Conservation (phyloP, 2,888 invertebrate genomes). For the Entomobrya multifasciata region DNA sequence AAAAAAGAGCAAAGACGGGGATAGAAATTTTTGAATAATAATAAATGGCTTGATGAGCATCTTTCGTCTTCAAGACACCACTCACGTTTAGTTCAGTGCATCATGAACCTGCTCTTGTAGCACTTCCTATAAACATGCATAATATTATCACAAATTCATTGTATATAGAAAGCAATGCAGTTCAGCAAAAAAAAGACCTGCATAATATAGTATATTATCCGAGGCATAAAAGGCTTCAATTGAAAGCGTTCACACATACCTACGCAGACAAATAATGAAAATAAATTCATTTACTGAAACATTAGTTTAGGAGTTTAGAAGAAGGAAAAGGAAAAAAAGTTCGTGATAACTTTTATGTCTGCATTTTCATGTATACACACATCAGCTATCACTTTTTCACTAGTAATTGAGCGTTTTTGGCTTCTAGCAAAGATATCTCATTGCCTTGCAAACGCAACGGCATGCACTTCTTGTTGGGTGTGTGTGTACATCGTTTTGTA, state of each 20-base stretch:
- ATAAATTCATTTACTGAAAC: conserved; percentile 66
- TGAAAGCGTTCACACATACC: conserved; percentile 49
- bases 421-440: conserved; percentile 23
- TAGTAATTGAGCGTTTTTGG: conserved; percentile 47
- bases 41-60: conserved; percentile 4
- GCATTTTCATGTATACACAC: conserved; percentile 25
- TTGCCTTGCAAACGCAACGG: background rate
- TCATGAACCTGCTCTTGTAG: conserved; percentile 28
- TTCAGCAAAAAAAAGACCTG: too few relatives aligned
- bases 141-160: too few relatives aligned
- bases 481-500: conserved; percentile 1
- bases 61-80: conserved; percentile 6
- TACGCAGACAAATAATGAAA: conserved; percentile 51
- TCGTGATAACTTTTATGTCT: conserved; percentile 64
- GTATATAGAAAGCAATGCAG: too few relatives aligned
- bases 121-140: too few relatives aligned
- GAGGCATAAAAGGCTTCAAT: background rate
- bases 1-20: conserved; percentile 29
- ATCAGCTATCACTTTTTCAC: conserved; percentile 40
- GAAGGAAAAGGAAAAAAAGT: conserved; percentile 44
- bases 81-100: background rate
- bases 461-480: conserved; percentile 34
- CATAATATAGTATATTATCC: background rate
- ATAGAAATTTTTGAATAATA: conserved; percentile 11
- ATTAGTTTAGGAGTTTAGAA: conserved; percentile 42